Conservation (phyloP, 2,113 vertebrate species). For the Saguinus midas region DNA sequence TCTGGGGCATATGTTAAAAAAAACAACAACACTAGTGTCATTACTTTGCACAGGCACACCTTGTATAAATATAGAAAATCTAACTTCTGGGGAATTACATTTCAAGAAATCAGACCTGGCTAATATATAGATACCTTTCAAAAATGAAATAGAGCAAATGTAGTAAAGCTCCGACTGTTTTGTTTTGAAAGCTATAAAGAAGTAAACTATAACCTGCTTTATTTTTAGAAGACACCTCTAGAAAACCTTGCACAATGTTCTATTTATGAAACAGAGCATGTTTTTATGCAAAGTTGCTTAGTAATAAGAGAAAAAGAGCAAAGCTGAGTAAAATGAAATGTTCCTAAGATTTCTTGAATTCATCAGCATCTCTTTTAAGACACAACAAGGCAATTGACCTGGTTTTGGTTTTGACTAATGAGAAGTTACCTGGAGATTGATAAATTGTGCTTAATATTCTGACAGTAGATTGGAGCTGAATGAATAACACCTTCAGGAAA, state of each 20-base stretch:
- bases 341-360: conserved; percentile 52
- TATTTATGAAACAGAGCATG: conserved; percentile 73
- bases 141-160: conserved; percentile 28
- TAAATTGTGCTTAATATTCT: not conserved
- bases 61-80: conserved; percentile 52
- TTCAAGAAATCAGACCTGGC: conserved; percentile 35
- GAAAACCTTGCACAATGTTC: conserved; percentile 70
- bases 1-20: not conserved
- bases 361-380: conserved; percentile 40
- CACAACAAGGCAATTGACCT: not conserved
- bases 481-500: not conserved
- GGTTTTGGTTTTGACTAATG: conserved; percentile 43
- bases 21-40: not conserved
- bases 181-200: conserved; percentile 67
- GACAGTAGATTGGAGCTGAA: not conserved
- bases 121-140: conserved; percentile 66
- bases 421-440: conserved; percentile 35
- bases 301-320: conserved; percentile 42
- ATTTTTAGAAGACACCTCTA: conserved; percentile 73
- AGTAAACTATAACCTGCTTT: conserved; percentile 63
- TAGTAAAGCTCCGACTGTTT: conserved; percentile 22
- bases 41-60: conserved; percentile 21
- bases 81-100: conserved; percentile 58
- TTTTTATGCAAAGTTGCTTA: conserved; percentile 60
- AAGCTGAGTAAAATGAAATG: conserved; percentile 32